Conservation (phyloP, 2,113 vertebrate species). For the Alaudala cheleensis region DNA sequence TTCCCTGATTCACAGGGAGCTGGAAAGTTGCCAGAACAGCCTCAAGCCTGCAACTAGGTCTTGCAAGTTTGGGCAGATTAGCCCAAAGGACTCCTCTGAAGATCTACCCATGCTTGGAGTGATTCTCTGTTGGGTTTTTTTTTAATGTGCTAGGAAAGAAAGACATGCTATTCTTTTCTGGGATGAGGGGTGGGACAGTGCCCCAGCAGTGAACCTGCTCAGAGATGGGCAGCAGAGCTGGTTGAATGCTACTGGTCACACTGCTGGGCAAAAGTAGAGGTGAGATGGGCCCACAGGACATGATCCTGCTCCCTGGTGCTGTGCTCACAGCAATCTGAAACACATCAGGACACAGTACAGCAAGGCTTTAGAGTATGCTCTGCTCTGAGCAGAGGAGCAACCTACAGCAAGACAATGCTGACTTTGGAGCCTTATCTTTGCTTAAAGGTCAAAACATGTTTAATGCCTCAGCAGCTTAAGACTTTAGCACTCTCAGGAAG, state of each 20-base stretch:
- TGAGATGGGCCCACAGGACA: not conserved
- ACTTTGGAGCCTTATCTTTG: not conserved
- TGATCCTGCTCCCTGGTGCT: not conserved
- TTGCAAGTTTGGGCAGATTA: not conserved
- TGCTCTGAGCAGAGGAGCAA: not conserved
- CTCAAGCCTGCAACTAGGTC: not conserved
- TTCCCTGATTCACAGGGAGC: not conserved
- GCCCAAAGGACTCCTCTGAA: not conserved
- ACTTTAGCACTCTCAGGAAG: not conserved
- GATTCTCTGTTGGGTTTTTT: not conserved
- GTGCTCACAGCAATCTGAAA: not conserved
- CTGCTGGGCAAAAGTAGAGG: not conserved
- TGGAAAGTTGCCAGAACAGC: not conserved
- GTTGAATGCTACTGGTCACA: not conserved
- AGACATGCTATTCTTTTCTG: not conserved
- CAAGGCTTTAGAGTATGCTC: not conserved
- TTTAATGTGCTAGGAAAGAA: not conserved
- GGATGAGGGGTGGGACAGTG: not conserved
- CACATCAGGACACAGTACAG: not conserved
- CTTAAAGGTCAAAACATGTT: slow-evolving; percentile 30
- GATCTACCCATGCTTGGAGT: not conserved
- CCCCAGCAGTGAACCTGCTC: not conserved
- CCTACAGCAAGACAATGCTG: not conserved
- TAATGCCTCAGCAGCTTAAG: not conserved
- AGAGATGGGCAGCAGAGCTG: not conserved